These are phyloP conservation scores for Timema podura DNA, from an alignment of 2,888 invertebrate species.

Conservation along the genomic window DNA sequence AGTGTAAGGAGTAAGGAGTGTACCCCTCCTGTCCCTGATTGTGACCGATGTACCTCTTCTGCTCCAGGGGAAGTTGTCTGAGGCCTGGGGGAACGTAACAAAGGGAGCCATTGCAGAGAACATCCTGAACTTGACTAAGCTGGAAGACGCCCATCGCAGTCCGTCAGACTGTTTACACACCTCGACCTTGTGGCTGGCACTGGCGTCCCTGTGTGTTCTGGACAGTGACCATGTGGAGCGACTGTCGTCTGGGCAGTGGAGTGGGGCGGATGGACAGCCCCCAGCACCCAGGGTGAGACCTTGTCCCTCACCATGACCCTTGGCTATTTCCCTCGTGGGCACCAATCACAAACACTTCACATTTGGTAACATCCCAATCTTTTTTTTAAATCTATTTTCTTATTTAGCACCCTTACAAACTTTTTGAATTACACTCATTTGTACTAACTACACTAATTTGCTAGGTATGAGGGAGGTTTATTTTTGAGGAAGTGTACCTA, in stretches of 20 bases:
- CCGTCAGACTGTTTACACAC: constrained; percentile 76
- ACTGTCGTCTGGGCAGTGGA: constrained; percentile 75
- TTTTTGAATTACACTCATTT: too few species aligned
- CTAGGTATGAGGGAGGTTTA: too few species aligned
- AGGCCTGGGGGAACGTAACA: constrained; percentile 81
- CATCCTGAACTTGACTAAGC: constrained; percentile 74
- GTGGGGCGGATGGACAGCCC: constrained; percentile 46
- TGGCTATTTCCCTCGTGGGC: too few species aligned
- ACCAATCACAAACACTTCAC: too few species aligned
- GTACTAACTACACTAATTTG: too few species aligned
- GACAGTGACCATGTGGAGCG: constrained; percentile 87
- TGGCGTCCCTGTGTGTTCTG: constrained; percentile 89
- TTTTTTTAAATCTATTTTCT: too few species aligned
- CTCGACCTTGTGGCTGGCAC: constrained; percentile 85
- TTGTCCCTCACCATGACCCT: neutral
- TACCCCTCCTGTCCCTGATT: neutral
- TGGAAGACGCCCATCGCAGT: constrained; percentile 69
- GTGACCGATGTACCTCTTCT: too few species aligned
- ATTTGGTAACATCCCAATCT: too few species aligned
- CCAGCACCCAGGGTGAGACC: constrained; percentile 39
- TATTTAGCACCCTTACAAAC: too few species aligned
- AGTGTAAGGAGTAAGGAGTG: neutral
- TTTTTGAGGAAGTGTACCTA: too few species aligned
- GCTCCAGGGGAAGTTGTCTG: constrained; percentile 77
- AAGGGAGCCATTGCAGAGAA: constrained; percentile 85